These are phyloP conservation scores for Macrotus californicus DNA, from an alignment of 2,113 vertebrate genomes.

Conservation along the genomic window DNA sequence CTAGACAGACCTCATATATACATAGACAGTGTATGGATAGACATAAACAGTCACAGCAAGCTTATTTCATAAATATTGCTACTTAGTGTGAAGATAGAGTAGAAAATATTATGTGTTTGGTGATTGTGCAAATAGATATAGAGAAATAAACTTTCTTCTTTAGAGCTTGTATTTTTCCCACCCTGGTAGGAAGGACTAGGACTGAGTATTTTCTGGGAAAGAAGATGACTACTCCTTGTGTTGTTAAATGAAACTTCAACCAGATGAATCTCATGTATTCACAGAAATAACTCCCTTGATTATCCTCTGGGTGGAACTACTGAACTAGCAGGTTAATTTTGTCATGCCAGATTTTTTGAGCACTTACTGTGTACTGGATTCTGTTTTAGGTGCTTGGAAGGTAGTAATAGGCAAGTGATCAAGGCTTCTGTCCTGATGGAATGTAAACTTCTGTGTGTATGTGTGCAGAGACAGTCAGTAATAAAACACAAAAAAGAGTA, in stretches of 20 bases:
- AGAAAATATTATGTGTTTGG: background rate
- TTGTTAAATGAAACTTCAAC: background rate
- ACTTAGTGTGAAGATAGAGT: background rate
- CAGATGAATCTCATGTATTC: background rate
- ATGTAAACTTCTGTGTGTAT: background rate
- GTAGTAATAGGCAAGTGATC: background rate
- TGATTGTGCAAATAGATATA: background rate
- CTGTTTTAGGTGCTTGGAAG: background rate
- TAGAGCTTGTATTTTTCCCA: background rate
- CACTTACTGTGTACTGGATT: background rate
- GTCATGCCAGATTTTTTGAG: background rate
- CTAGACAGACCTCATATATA: background rate
- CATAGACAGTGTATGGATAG: background rate
- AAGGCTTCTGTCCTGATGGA: background rate
- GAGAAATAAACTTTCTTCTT: background rate
- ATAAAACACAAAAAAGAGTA: background rate
- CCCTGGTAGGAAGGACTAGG: background rate
- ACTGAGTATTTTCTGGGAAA: background rate
- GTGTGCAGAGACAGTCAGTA: background rate
- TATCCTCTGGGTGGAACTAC: background rate
- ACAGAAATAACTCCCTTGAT: background rate
- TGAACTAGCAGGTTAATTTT: background rate
- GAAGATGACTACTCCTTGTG: background rate
- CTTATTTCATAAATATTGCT: background rate
- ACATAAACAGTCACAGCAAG: background rate